Percentiles rank a stretch among this genome's conserved stretches.
phyloP scores from a whole-genome alignment of 35 echinoderm and acorn worm genomes.

The Lytechinus variegatus region DNA sequence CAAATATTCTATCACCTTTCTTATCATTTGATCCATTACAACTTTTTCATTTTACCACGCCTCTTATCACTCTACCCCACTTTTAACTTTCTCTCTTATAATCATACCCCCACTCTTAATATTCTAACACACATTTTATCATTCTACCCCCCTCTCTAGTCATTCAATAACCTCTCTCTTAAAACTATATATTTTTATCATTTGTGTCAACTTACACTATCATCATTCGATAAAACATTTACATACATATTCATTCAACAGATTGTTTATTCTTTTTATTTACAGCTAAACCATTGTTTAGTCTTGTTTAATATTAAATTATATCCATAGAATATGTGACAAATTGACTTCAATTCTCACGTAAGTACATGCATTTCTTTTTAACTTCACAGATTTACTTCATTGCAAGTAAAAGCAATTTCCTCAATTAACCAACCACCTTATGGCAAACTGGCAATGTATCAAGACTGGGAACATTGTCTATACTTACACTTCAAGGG shows the following conservation, averaged over 20 bases:
- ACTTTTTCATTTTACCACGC: too few relatives aligned
- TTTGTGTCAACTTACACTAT: too few relatives aligned
- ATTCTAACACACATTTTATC: too few relatives aligned
- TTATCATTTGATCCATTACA: not conserved
- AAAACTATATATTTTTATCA: too few relatives aligned
- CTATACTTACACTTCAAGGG: not conserved
- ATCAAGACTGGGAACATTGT: not conserved
- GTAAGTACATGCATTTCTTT: not conserved
- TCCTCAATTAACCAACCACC: not conserved
- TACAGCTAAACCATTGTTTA: not conserved
- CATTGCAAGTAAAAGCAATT: not conserved
- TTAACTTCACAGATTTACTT: not conserved
- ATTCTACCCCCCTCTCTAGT: too few relatives aligned
- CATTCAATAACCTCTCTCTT: too few relatives aligned
- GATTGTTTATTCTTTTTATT: not conserved
- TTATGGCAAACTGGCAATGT: too few relatives aligned
- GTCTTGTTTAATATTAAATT: not conserved
- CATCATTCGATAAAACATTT: not conserved
- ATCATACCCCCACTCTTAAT: too few relatives aligned
- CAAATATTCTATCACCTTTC: not conserved
- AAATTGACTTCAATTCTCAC: not conserved
- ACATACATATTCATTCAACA: not conserved
- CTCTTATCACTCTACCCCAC: not conserved
- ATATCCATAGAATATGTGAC: not conserved
- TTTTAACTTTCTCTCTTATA: too few relatives aligned